Percentiles rank a stretch among this genome's conserved stretches.
Conservation (phyloP, 2,797 vertebrate genomes). For the Hafferia zeledoni region DNA sequence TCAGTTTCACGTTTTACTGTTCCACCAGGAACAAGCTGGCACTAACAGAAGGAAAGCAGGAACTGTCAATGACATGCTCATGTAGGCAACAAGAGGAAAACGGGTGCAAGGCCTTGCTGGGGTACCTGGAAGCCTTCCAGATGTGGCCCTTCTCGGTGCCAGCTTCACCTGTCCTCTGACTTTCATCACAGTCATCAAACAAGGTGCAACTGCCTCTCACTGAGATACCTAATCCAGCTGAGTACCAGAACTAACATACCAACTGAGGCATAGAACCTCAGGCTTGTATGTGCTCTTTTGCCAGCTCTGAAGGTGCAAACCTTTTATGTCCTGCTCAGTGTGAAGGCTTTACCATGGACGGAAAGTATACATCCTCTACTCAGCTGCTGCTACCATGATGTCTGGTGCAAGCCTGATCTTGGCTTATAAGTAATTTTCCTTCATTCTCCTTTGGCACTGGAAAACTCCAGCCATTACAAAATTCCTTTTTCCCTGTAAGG, state of each 20-base stretch:
- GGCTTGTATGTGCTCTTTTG: not conserved
- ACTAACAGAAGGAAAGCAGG: not conserved
- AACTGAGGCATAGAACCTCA: not conserved
- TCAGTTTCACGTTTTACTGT: not conserved
- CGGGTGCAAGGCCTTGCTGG: fast-evolving
- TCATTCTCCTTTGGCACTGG: not conserved
- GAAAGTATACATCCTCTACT: not conserved
- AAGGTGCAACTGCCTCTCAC: not conserved
- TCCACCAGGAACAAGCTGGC: not conserved
- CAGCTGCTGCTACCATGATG: not conserved
- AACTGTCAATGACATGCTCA: not conserved
- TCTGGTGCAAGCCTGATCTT: not conserved
- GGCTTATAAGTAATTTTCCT: slow-evolving; percentile 4
- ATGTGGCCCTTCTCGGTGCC: not conserved
- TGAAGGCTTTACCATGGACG: not conserved
- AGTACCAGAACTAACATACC: not conserved
- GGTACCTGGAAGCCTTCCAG: not conserved
- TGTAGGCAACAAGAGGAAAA: not conserved
- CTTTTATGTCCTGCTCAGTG: not conserved
- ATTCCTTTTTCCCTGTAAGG: not conserved
- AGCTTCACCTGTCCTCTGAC: not conserved
- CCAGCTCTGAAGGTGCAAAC: not conserved
- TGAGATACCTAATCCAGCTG: not conserved
- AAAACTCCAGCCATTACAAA: slow-evolving; percentile 2
- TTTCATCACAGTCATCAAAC: fast-evolving